Evolutionary conservation across 1,140 invertebrate genomes (phyloP), one percentile per base, ranked within the genome.

Genomic region (Drosophila jambulina): DNA sequence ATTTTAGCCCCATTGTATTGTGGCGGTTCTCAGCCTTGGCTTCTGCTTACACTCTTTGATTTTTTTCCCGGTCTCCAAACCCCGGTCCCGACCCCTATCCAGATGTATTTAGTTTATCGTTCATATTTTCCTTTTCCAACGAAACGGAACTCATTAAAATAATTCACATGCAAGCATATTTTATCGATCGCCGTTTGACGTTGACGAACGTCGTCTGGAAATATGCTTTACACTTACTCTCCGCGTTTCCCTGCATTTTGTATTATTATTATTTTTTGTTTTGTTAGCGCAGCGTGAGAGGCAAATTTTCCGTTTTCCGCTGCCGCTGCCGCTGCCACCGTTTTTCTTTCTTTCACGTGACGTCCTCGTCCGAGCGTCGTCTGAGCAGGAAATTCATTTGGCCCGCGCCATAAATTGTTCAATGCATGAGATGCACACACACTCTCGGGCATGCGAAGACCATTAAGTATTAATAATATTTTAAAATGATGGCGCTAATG

Each of bases 111-210:
- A 87, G 83, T 87, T 87, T 87, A 87, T 87, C 83, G 83, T 75
- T 88, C 83, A 83, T 87, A 87, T 88, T 87, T 87, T 83, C 80
- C 84, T 80, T 69, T 88, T 88, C 78, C 84, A 88, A 40, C 84
- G 78, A 88, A 88, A 88, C 84, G 84, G 84, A 88, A 90, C 84
- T 88, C 84, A 88, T 88, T 88, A 88, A 88, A 88, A 88, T 88
- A 88, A 88, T 88, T 88, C 84, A 88, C 84, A 88, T 88, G 84
- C 84, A 88, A 88, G 84, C 84, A 81, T 72, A 72, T 72, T 88
- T 90, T 88, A 88, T 88, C 85, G 84, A 88, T 88, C 83, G 83
- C 51, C 46, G 76, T 83, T 83, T 87, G 83, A 87, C 83, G 83
- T 87, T 88, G 84, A 87, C 84, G 83, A 84, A 90, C 80, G 80